These are phyloP conservation scores for Blomia tropicalis DNA, from an alignment of 2,888 invertebrate species.

Conservation along the genomic window DNA sequence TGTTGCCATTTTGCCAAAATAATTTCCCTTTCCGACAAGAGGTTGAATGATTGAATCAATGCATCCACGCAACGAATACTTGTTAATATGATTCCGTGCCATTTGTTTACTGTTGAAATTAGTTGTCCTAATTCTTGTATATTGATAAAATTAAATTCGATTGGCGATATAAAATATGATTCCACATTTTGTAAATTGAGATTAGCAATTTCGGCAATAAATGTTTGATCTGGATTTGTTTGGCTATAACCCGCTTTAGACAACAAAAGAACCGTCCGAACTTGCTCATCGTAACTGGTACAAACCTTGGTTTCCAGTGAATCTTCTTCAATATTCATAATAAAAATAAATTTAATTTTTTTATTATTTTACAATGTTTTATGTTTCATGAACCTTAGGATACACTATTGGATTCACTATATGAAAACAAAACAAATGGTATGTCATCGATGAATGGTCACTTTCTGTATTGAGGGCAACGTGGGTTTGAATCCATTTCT, in stretches of 20 bases:
- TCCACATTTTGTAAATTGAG: neutral
- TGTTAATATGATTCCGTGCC: slow-evolving; percentile 15
- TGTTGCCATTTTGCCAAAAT: neutral
- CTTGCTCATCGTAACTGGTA: neutral
- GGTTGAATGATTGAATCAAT: neutral
- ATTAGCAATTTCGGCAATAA: neutral
- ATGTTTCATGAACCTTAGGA: too few species aligned
- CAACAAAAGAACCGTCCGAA: neutral
- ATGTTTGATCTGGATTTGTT: neutral
- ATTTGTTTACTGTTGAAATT: neutral
- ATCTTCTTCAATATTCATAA: neutral
- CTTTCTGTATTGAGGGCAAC: neutral
- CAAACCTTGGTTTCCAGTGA: neutral
- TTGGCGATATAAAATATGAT: slow-evolving; percentile 8
- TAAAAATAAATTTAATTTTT: too few species aligned
- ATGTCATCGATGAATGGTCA: too few species aligned
- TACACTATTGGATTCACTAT: too few species aligned
- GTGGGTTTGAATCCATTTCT: neutral
- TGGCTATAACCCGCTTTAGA: slow-evolving; percentile 2
- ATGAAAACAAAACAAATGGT: too few species aligned
- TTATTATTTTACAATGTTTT: too few species aligned
- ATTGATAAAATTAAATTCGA: slow-evolving; percentile 18
- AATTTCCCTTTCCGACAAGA: neutral
- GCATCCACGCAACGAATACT: slow-evolving; percentile 19
- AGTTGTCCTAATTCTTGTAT: neutral